Conservation (phyloP, 92 coral and sea anemone species). For the Diadumene lineata region DNA sequence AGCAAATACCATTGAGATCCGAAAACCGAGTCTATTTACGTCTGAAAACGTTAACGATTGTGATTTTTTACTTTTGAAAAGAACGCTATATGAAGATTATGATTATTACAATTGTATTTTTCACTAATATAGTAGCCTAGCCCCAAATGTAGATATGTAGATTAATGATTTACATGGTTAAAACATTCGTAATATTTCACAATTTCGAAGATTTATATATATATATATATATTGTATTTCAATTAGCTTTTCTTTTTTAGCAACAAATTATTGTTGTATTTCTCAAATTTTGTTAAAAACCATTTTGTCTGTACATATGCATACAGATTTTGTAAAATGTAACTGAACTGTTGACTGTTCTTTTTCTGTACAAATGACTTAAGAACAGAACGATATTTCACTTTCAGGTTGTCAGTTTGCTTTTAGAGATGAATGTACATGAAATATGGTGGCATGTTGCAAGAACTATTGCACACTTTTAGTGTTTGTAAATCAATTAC, state of each 20-base stretch:
- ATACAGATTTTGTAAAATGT: constrained; percentile 33
- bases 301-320: constrained; percentile 22
- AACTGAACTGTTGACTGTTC: constrained; percentile 14
- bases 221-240: constrained; percentile 1
- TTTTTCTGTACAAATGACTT: background rate
- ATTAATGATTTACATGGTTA: background rate
- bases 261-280: constrained; percentile 5
- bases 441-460: too few relatives aligned
- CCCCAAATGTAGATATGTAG: background rate
- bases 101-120: background rate
- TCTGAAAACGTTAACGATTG: background rate
- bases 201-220: background rate
- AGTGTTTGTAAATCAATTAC: too few relatives aligned
- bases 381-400: background rate
- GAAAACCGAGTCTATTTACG: background rate
- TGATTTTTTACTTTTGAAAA: background rate
- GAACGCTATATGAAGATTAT: background rate
- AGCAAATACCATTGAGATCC: background rate
- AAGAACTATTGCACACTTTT: too few relatives aligned
- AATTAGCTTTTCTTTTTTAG: constrained; percentile 3
- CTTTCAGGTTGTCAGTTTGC: too few relatives aligned
- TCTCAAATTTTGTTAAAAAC: constrained; percentile 11
- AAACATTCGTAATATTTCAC: background rate
- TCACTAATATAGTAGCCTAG: background rate
- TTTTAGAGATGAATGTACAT: too few relatives aligned